A percentile compares a stretch with the other conserved stretches of the same genome.
phyloP scores from a whole-genome alignment of 2,113 vertebrate species.

The Lasiurus borealis region DNA sequence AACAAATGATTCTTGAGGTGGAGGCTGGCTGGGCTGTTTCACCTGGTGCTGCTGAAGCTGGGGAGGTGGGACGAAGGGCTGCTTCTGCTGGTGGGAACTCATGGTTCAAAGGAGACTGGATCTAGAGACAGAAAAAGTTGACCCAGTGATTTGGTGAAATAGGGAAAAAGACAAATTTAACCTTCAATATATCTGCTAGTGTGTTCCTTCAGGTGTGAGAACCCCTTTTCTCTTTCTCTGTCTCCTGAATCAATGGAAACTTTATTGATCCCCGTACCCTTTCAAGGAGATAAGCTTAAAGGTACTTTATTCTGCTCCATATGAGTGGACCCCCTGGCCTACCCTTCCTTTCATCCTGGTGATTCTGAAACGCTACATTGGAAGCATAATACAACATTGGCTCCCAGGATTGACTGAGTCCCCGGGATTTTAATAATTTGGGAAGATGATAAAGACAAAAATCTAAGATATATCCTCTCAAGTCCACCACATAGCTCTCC shows the following conservation, averaged over 20 bases:
- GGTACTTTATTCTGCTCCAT: not conserved
- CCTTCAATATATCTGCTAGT: not conserved
- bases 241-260: not conserved
- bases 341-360: not conserved
- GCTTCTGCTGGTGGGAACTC: constrained; percentile 78
- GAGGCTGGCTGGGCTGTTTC: constrained; percentile 70
- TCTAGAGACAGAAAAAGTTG: constrained; percentile 39
- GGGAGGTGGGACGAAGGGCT: constrained; percentile 32
- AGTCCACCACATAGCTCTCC: not conserved
- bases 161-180: not conserved
- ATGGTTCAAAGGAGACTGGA: constrained; percentile 47
- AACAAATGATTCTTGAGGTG: constrained; percentile 7
- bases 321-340: not conserved
- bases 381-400: not conserved
- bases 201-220: not conserved
- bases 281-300: not conserved
- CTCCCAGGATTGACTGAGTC: not conserved
- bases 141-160: not conserved
- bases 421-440: not conserved
- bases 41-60: constrained; percentile 53
- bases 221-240: not conserved
- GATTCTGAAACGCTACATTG: not conserved
- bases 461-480: not conserved
- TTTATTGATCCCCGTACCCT: not conserved
- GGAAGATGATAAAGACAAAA: not conserved